Base-by-base conservation (phyloP, 37 sponge, comb jelly and placozoan species). In the Halisarca cf. caerulea region DNA sequence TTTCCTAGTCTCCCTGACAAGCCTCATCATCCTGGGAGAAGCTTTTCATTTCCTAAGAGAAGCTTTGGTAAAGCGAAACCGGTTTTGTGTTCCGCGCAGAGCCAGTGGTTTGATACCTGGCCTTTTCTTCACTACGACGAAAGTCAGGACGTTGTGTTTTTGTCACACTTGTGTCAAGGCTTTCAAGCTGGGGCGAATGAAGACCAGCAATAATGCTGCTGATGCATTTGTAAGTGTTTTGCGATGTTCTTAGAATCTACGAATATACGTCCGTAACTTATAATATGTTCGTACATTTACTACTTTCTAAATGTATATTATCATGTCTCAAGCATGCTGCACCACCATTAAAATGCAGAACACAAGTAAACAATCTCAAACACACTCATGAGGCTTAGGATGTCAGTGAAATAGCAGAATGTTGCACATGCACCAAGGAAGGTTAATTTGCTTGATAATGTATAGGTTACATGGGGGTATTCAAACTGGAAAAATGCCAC, bases 401-500 rank as follows among this genome's bases (percentile, higher is more conserved):
- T n/a, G n/a, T n/a, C n/a, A n/a, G n/a, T n/a, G n/a, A n/a, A n/a
- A n/a, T n/a, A n/a, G n/a, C n/a, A n/a, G n/a, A n/a, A n/a, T n/a
- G n/a, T n/a, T n/a, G n/a, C n/a, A n/a, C n/a, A n/a, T n/a, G n/a
- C n/a, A n/a, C n/a, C n/a, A n/a, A n/a, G n/a, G n/a, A n/a, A n/a
- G n/a, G n/a, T n/a, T n/a, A n/a, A n/a, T n/a, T n/a, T n/a, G n/a
- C n/a, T n/a, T n/a, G n/a, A n/a, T n/a, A n/a, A n/a, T 45, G 20
- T 1, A 44, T 77, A 88, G 85, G 72, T 85, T 30, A 77, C 83
- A 53, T 82, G 44, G 68, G 86, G 81, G 37, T 82, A 59, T 51
- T 72, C 74, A 74, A 75, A 83, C 75, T 88, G 88, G 83, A 84
- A 91, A 69, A 83, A 94, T 87, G 90, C 90, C 18, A 94, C 89